These are phyloP conservation scores for Empidonax traillii DNA, from an alignment of 2,113 vertebrate genomes.

Conservation along the genomic window DNA sequence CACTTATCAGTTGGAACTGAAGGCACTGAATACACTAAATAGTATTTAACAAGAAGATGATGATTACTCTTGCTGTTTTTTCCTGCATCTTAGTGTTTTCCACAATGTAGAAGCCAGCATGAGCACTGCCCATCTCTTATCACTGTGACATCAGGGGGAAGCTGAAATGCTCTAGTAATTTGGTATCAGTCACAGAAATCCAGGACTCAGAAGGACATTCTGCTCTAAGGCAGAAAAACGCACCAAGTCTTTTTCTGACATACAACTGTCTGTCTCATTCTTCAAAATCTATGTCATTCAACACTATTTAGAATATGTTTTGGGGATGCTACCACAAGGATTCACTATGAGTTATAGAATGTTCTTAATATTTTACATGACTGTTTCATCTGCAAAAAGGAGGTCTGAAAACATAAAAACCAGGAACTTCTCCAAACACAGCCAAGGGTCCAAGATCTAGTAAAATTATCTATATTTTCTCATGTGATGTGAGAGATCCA, in stretches of 20 bases:
- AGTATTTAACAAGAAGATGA: background rate
- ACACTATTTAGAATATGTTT: background rate
- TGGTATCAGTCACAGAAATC: background rate
- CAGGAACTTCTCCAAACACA: background rate
- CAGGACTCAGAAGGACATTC: background rate
- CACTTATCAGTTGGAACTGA: background rate
- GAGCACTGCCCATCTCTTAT: background rate
- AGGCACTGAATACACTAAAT: background rate
- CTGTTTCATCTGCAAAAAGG: background rate
- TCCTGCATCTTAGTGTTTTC: background rate
- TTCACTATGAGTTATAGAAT: background rate
- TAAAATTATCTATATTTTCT: background rate
- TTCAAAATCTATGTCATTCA: background rate
- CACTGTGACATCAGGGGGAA: background rate
- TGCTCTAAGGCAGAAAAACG: background rate
- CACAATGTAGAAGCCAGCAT: background rate
- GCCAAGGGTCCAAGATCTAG: background rate
- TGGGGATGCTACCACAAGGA: background rate
- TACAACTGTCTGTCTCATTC: background rate
- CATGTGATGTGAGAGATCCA: background rate
- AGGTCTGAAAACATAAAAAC: background rate
- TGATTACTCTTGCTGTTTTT: accelerated
- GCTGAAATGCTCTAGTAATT: background rate
- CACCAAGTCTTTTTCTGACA: background rate
- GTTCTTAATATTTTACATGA: background rate